Conservation (phyloP, 2,113 vertebrate genomes). For the Anarrhichthys ocellatus region DNA sequence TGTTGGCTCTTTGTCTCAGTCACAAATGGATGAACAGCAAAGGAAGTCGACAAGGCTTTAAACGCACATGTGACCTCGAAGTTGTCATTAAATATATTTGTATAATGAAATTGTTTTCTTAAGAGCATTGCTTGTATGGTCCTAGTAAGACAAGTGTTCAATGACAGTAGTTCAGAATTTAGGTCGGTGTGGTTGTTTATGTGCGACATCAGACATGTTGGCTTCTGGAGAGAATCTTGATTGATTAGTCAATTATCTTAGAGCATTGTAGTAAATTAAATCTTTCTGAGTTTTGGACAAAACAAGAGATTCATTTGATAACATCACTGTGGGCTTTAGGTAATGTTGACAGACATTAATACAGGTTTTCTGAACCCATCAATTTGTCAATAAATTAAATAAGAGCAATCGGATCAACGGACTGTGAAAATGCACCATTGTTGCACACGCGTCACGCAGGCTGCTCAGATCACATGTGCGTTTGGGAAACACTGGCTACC, state of each 20-base stretch:
- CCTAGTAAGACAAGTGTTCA: background rate
- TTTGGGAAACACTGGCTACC: slow-evolving; percentile 16
- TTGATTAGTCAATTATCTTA: background rate
- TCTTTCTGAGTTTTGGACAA: background rate
- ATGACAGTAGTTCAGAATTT: background rate
- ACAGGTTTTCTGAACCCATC: background rate
- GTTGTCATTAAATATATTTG: background rate
- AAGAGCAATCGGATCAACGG: background rate
- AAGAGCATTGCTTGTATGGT: background rate
- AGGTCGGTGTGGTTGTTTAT: background rate
- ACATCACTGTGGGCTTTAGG: background rate
- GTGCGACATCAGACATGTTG: background rate
- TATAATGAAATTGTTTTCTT: background rate
- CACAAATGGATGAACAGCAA: background rate
- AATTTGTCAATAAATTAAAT: background rate
- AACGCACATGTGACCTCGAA: background rate
- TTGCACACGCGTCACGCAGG: background rate
- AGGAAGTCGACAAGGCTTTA: background rate
- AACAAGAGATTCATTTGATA: background rate
- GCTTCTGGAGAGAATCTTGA: background rate
- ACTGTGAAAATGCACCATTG: background rate
- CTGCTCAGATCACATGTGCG: slow-evolving; percentile 8
- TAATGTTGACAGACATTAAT: background rate
- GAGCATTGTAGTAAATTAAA: background rate
- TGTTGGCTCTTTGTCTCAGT: background rate